Conservation (phyloP, 2,888 invertebrate species). For the Nysson spinosus region DNA sequence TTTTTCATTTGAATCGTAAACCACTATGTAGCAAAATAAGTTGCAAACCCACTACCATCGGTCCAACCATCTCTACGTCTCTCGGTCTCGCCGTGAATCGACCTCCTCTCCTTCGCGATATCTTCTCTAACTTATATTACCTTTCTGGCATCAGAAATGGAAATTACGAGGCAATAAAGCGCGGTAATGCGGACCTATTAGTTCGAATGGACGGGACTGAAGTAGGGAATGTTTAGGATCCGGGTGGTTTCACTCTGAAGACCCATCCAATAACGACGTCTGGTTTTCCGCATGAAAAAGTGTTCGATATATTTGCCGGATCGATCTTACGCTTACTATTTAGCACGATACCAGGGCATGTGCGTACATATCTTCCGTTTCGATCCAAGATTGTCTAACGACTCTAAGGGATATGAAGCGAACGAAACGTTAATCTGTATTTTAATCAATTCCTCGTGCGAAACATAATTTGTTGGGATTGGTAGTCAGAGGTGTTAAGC, state of each 20-base stretch:
- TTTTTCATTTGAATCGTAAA: slow-evolving; percentile 47
- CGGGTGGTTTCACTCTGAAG: slow-evolving; percentile 13
- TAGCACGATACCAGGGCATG: not conserved
- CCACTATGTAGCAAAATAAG: slow-evolving; percentile 51
- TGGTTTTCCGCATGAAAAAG: slow-evolving; percentile 15
- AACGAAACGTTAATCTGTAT: no score
- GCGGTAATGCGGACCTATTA: slow-evolving; percentile 51
- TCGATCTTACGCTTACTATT: not conserved
- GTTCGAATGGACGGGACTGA: slow-evolving; percentile 37
- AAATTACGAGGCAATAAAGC: slow-evolving; percentile 57
- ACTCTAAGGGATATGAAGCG: no score
- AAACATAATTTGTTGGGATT: slow-evolving; percentile 14
- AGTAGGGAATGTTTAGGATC: slow-evolving; percentile 32
- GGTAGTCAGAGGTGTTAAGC: slow-evolving; percentile 47
- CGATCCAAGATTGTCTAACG: no score
- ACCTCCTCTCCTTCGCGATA: slow-evolving; percentile 29
- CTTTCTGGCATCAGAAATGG: slow-evolving; percentile 47
- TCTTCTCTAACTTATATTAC: slow-evolving; percentile 36
- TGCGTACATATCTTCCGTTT: no score
- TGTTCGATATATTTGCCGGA: not conserved
- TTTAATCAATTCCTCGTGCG: not conserved
- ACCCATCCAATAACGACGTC: slow-evolving; percentile 40
- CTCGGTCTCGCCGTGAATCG: no score
- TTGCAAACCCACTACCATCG: slow-evolving; percentile 22
- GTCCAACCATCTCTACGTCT: not conserved